These are phyloP conservation scores for Formica exsecta DNA, from an alignment of 1,140 invertebrate genomes.

Conservation along the genomic window DNA sequence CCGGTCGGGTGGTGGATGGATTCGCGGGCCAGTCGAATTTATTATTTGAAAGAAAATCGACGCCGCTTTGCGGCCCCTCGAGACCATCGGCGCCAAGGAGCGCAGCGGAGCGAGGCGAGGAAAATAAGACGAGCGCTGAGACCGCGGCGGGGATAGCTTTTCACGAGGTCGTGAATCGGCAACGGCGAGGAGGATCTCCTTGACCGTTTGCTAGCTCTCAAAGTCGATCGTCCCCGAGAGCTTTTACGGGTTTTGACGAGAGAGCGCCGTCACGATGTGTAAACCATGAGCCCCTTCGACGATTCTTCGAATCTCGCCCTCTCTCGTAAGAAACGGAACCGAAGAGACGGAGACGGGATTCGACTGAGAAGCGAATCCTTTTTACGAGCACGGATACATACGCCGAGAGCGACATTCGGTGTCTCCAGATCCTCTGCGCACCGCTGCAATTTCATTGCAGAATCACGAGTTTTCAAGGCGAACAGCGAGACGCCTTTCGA, in stretches of 20 bases:
- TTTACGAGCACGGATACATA: conserved; percentile 72
- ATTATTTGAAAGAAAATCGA: conserved; percentile 65
- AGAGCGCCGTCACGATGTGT: conserved; percentile 80
- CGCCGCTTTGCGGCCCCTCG: conserved; percentile 15
- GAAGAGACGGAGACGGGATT: conserved; percentile 47
- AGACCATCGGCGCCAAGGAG: conserved; percentile 11
- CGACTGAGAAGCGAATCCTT: conserved; percentile 78
- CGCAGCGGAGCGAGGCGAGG: not conserved
- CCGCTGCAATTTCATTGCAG: conserved; percentile 58
- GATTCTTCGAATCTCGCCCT: conserved; percentile 65
- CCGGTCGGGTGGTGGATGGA: not conserved
- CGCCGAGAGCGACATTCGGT: conserved; percentile 20
- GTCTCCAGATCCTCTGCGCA: conserved; percentile 37
- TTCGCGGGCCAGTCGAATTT: conserved; percentile 52
- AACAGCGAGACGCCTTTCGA: conserved; percentile 63
- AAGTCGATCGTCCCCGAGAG: conserved; percentile 74
- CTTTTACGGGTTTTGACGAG: conserved; percentile 81
- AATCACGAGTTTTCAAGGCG: conserved; percentile 73
- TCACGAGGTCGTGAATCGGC: conserved; percentile 78
- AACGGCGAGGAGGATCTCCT: conserved; percentile 75
- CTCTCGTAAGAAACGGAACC: conserved; percentile 27
- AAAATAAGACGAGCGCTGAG: conserved; percentile 62
- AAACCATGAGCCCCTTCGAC: conserved; percentile 83
- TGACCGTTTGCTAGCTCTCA: conserved; percentile 77
- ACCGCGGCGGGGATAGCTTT: conserved; percentile 68